Base-by-base conservation (phyloP, 2,888 invertebrate genomes). In the Melipona bicolor region DNA sequence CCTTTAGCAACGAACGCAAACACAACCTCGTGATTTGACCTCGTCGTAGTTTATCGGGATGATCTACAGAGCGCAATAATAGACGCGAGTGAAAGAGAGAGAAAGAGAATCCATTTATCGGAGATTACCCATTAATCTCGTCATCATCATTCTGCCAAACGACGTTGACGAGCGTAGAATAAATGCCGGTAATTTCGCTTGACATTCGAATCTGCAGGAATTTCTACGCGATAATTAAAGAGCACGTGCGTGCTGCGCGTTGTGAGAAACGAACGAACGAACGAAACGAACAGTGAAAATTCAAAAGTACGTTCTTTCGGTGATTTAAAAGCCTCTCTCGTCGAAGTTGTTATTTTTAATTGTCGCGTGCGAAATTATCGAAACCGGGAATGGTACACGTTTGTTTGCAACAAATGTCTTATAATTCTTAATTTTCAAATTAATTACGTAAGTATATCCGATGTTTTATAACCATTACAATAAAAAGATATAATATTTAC, bases 51-150 rank as follows among this genome's bases (percentile, higher is more conserved):
- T 21, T 70, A 54, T 54, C 32, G 21, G 4, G 3, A 49, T 71
- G 59, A 59, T 61, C 21, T 61, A 61, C n/a, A 24, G 59, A 43
- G 19, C 13, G 43, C 36, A 43, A 59, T 43, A 59, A 43, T 24
- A 27, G 43, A 19, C 3, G n/a, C 4, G 32, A 32, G 32, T 32
- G 32, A 32, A 3, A 32, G 32, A 32, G 32, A 32, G 32, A 32
- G 32, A 32, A 4, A 32, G 36, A 24, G 59, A 71, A 71, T 71
- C 43, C 71, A 49, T 59, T 71, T 49, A 71, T 59, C 19, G 27
- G 24, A 59, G 43, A 52, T 59, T 43, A 43, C 9, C 43, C 9
- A 11, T 43, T 61, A 59, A 61, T 71, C 71, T 59, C 13, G 24
- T 24, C 24, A 19, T 71, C 59, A 59, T 59, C 24, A 61, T 61